A percentile compares a stretch with the other conserved stretches of the same genome.
These are phyloP conservation scores for Prostheceraeus crozeri DNA, from an alignment of 2,888 invertebrate species.

Conservation along the genomic window DNA sequence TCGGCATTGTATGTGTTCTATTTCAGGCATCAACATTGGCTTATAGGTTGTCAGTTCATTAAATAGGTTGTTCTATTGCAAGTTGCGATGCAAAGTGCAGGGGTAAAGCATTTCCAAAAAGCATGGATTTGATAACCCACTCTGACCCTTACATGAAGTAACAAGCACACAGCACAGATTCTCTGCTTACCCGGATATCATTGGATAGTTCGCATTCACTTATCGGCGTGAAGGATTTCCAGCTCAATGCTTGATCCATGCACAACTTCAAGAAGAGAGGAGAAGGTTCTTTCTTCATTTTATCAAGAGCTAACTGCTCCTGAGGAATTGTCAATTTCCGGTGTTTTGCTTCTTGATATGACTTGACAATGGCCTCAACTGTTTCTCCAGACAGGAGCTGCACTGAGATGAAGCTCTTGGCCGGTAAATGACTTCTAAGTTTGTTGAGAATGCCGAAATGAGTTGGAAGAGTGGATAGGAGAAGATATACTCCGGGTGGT, in stretches of 20 bases:
- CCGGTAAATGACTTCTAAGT: not conserved
- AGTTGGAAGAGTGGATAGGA: conserved; percentile 46
- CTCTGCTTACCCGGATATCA: too few relatives aligned
- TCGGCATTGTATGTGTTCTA: too few relatives aligned
- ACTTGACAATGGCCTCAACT: not conserved
- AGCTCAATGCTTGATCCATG: conserved; percentile 40
- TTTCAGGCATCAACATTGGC: too few relatives aligned
- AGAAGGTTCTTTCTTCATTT: conserved; percentile 36
- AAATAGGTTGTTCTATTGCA: too few relatives aligned
- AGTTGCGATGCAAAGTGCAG: too few relatives aligned
- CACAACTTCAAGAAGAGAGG: conserved; percentile 44
- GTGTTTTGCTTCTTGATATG: not conserved
- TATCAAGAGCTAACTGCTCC: conserved; percentile 34
- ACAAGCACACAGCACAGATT: too few relatives aligned
- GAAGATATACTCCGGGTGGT: conserved; percentile 45
- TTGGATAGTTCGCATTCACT: conserved; percentile 12
- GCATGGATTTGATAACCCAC: too few relatives aligned
- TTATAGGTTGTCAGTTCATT: too few relatives aligned
- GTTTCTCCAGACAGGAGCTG: not conserved
- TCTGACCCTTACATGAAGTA: too few relatives aligned
- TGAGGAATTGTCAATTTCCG: not conserved
- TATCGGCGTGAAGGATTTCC: conserved; percentile 41
- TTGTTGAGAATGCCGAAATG: not conserved
- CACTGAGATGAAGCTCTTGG: not conserved
- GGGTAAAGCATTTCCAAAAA: too few relatives aligned